Base-by-base conservation (phyloP, 1,140 invertebrate species). In the Pantala flavescens region DNA sequence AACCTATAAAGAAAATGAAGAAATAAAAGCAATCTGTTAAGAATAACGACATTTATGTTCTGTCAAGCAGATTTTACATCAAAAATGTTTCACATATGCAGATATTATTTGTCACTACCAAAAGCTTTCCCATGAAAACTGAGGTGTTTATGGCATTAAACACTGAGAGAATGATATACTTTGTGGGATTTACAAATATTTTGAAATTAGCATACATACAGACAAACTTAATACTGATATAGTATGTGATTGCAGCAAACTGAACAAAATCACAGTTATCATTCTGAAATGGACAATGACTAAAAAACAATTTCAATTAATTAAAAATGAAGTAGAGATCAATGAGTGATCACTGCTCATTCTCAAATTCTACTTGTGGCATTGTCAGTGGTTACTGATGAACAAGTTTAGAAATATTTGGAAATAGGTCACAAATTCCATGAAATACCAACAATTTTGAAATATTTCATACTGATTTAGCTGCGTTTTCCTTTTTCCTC, bases 71-170 rank as follows among this genome's bases (percentile, higher is more conserved):
- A 63, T 63, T 63, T 63, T 63, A 63, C 49, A 63, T 63, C 49
- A 63, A 63, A 63, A 63, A 63, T 63, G 49, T 63, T 63, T 63
- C 49, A 63, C 49, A 63, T 63, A 63, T 63, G 49, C 49, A 63
- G 49, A 63, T 21, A 19, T 63, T 63, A 63, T 63, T 63, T 63
- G 49, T 63, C 49, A 63, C 49, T 63, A 63, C 49, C 49, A 63
- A 63, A 63, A 63, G 49, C 49, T 63, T 63, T 63, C 49, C 28
- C 49, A 63, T 63, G 49, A 63, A 63, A 63, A 63, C 49, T 63
- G 49, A 63, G 49, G 49, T 63, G 16, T 63, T 63, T 63, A 63
- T 21, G 49, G 49, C 49, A 63, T 63, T 63, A 63, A 16, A 63
- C 49, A 63, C 49, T 19, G 49, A 63, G 49, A 63, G 49, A 19